phyloP scores from a whole-genome alignment of 2,113 vertebrate species.

The Pelmatolapia mariae region DNA sequence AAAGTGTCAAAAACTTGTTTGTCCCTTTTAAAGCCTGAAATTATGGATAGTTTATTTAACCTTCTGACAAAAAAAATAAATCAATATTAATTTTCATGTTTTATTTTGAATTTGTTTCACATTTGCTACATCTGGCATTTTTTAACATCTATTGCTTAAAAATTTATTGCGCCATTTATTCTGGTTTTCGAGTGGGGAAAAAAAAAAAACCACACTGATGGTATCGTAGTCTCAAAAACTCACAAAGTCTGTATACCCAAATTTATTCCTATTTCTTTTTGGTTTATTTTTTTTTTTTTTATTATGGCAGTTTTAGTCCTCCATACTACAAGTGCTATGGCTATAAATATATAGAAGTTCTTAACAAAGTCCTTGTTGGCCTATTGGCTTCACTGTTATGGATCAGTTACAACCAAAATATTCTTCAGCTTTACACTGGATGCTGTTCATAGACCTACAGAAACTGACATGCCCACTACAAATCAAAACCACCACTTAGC shows the following conservation, averaged over 20 bases:
- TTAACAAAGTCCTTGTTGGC: background rate
- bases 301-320: background rate
- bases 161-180: too few species aligned
- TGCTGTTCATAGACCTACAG: background rate
- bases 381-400: background rate
- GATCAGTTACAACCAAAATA: constrained; percentile 1
- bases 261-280: background rate
- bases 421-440: background rate
- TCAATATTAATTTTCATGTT: background rate
- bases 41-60: background rate
- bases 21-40: background rate
- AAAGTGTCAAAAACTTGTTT: background rate
- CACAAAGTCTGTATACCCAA: background rate
- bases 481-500: background rate
- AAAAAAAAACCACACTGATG: too few species aligned
- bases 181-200: fast-evolving
- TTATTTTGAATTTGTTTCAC: background rate
- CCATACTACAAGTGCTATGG: background rate
- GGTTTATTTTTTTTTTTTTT: background rate
- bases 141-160: too few species aligned
- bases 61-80: background rate
- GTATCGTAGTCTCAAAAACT: background rate
- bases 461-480: background rate
- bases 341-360: background rate
- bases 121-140: background rate